These are phyloP conservation scores for Oryzias dopingdopingensis DNA, from an alignment of 2,797 vertebrate species.

Conservation along the genomic window DNA sequence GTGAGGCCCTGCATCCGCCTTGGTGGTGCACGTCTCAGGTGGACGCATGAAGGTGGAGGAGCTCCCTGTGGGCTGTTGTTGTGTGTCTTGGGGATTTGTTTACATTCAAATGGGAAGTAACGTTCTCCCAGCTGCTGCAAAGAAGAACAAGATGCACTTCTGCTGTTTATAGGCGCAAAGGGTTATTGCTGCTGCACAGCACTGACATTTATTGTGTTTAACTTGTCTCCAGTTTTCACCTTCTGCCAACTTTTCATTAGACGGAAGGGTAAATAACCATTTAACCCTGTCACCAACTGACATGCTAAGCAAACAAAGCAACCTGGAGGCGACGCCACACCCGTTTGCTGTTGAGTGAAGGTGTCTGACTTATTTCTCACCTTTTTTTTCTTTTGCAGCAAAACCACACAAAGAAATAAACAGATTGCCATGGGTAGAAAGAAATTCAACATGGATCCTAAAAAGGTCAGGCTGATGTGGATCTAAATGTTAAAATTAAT, in stretches of 20 bases:
- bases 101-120: conserved; percentile 17
- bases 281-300: conserved; percentile 18
- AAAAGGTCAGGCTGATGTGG: conserved; percentile 79
- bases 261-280: conserved; percentile 21
- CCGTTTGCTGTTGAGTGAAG: conserved; percentile 20
- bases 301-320: conserved; percentile 33
- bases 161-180: not conserved
- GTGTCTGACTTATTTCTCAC: conserved; percentile 4
- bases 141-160: not conserved
- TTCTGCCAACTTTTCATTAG: conserved; percentile 5
- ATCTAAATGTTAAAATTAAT: conserved; percentile 1
- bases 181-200: conserved; percentile 2
- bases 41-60: conserved; percentile 39
- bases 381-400: conserved; percentile 68
- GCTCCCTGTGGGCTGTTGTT: conserved; percentile 24
- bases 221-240: not conserved
- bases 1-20: conserved; percentile 28
- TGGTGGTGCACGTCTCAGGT: conserved; percentile 46
- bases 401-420: conserved; percentile 90
- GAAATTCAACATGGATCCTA: conserved; percentile 95
- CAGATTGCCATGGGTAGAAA: conserved; percentile 93
- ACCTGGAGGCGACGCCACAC: conserved; percentile 11
- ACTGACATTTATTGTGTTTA: not conserved
- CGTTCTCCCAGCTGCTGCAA: conserved; percentile 16
- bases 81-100: conserved; percentile 17